Evolutionary conservation across 1,140 invertebrate genomes (phyloP), one percentile per base, ranked within the genome.

Genomic region (Carposina sasakii): DNA sequence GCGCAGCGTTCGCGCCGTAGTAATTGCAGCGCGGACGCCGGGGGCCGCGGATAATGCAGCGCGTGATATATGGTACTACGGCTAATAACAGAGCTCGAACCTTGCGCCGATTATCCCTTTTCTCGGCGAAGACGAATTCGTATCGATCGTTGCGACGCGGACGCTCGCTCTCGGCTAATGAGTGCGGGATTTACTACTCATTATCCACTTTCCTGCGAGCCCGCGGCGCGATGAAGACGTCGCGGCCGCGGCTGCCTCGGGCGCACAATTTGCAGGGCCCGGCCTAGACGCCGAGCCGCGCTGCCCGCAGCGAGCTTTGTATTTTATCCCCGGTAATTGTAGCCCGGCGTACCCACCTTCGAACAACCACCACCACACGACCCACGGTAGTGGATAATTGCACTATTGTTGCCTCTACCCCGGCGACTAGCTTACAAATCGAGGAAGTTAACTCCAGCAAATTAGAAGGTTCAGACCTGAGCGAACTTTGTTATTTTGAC

Each of bases 51-150:
- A 58, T 75, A 75, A 76, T 77, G 63, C 70, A 60, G 60, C 63
- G 55, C 69, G 76, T 82, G 78, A 76, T 82, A 82, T 82, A 82
- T 81, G 76, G 71, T 71, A 70, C 71, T 70, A 71, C 67, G 67
- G 63, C 75, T 83, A 83, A 83, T 83, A 81, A 81, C 75, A 78
- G 70, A 74, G 68, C 63, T 59, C 47, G 53, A 48, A 47, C 53
- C 58, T 63, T 54, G 65, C 63, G 60, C 54, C 75, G 71, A 79
- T 82, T 78, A 79, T 76, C 70, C 72, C 72, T 73, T 78, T 76
- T 73, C 71, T 55, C 56, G 58, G 54, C 63, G 60, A 72, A 79
- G 65, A 75, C 70, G 73, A 66, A 78, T 73, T 74, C 63, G 67
- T 72, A 81, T 76, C 73, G 78, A 77, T 76, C 64, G 64, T 42